These are phyloP conservation scores for Neoaliturus tenellus DNA, from an alignment of 2,888 invertebrate species.

Conservation along the genomic window DNA sequence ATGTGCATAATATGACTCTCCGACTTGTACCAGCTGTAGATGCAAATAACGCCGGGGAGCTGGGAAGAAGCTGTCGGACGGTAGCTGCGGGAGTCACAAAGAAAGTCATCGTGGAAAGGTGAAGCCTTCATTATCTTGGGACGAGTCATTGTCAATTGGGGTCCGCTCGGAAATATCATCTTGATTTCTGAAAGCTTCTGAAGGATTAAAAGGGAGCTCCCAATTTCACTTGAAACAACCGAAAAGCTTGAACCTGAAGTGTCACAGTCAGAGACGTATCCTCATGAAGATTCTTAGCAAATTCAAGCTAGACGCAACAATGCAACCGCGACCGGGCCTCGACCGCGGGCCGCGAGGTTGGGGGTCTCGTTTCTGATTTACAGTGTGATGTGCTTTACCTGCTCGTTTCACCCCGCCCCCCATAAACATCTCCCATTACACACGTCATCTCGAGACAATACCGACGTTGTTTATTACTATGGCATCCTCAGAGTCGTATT, in stretches of 20 bases:
- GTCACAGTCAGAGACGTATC: too few relatives aligned
- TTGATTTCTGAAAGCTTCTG: too few relatives aligned
- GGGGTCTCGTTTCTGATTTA: slow-evolving; percentile 38
- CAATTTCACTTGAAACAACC: too few relatives aligned
- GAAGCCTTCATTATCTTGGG: background rate
- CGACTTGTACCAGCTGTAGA: too few relatives aligned
- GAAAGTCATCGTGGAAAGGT: background rate
- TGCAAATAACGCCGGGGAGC: too few relatives aligned
- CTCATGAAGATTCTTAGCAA: too few relatives aligned
- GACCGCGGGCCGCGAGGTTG: background rate
- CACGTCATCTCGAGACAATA: slow-evolving; percentile 17
- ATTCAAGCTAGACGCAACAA: background rate
- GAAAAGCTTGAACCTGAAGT: too few relatives aligned
- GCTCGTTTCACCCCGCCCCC: background rate
- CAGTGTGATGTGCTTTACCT: slow-evolving; percentile 28
- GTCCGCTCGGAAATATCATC: too few relatives aligned
- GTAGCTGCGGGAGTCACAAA: background rate
- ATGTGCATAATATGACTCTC: background rate
- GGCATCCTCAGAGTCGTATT: slow-evolving; percentile 16
- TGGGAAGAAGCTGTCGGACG: background rate
- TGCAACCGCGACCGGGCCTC: background rate
- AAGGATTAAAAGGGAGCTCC: too few relatives aligned
- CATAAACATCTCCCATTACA: slow-evolving; percentile 29
- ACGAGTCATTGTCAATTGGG: background rate
- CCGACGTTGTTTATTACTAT: background rate